Percentiles rank a stretch among this genome's conserved stretches.
phyloP scores from a whole-genome alignment of 2,888 invertebrate genomes.

The Sthenelais limicola region DNA sequence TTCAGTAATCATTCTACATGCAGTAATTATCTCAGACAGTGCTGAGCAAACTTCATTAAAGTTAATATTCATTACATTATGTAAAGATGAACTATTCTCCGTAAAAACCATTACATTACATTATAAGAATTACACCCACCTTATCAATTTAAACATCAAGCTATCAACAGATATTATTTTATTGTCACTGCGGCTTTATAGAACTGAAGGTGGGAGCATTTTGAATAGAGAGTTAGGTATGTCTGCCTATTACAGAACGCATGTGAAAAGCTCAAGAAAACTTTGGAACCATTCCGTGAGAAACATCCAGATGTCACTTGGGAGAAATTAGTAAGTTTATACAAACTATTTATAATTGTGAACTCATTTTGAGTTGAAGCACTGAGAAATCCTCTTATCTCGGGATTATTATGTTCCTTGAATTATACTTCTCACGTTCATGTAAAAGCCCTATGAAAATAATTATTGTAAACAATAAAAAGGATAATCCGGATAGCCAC shows the following conservation, averaged over 20 bases:
- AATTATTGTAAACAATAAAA: not conserved
- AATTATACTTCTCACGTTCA: not conserved
- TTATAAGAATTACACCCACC: no score
- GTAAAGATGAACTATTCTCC: no score
- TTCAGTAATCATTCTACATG: no score
- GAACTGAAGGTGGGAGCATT: not conserved
- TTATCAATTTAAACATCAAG: no score
- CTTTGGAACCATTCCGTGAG: slow-evolving; percentile 83
- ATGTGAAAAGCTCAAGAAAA: slow-evolving; percentile 81
- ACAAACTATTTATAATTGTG: no score
- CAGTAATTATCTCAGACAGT: no score
- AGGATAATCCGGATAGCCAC: not conserved
- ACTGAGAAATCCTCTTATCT: not conserved
- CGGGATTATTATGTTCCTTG: not conserved
- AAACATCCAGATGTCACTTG: slow-evolving; percentile 84
- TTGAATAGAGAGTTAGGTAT: not conserved
- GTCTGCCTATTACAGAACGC: slow-evolving; percentile 77
- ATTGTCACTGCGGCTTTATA: no score
- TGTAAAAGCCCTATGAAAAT: not conserved
- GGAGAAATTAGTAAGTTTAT: slow-evolving; percentile 82
- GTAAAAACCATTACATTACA: no score
- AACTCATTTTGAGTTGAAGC: no score
- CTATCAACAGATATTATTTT: no score
- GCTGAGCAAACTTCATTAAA: no score
- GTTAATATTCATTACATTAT: no score